Percentiles rank a stretch among this genome's conserved stretches.
These are phyloP conservation scores for Xestoiulus laeticollis DNA, from an alignment of 2,888 invertebrate species.

Conservation along the genomic window DNA sequence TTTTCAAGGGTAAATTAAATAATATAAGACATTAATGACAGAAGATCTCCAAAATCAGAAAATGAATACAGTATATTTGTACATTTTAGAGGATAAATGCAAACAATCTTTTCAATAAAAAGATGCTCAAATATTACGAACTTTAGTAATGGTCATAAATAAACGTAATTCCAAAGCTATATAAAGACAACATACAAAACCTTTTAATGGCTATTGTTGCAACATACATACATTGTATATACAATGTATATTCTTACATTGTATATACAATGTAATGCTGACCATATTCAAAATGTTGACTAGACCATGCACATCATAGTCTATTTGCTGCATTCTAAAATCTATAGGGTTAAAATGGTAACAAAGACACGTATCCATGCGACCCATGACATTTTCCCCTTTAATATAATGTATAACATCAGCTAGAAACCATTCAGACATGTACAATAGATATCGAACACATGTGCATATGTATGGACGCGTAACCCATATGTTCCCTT, in stretches of 20 bases:
- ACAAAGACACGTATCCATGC: neutral
- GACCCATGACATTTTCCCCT: neutral
- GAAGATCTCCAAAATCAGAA: neutral
- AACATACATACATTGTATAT: too few relatives aligned
- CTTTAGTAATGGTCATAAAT: too few relatives aligned
- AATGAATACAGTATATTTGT: neutral
- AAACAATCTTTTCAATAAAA: too few relatives aligned
- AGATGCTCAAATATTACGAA: too few relatives aligned
- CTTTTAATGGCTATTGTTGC: too few relatives aligned
- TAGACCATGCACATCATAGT: too few relatives aligned
- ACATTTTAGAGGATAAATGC: too few relatives aligned
- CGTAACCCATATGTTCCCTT: neutral
- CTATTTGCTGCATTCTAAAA: neutral
- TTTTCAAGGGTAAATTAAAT: neutral
- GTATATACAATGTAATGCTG: too few relatives aligned
- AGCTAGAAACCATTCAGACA: neutral
- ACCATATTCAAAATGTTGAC: too few relatives aligned
- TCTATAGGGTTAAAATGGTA: neutral
- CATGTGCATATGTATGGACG: neutral
- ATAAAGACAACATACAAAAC: too few relatives aligned
- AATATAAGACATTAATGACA: neutral
- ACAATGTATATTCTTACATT: too few relatives aligned
- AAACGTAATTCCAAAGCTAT: too few relatives aligned
- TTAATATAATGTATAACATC: neutral
- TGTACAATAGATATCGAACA: conserved; percentile 1